Percentiles rank a stretch among this genome's conserved stretches.
phyloP scores from a whole-genome alignment of 1,140 invertebrate genomes.

The Nautilus pompilius region DNA sequence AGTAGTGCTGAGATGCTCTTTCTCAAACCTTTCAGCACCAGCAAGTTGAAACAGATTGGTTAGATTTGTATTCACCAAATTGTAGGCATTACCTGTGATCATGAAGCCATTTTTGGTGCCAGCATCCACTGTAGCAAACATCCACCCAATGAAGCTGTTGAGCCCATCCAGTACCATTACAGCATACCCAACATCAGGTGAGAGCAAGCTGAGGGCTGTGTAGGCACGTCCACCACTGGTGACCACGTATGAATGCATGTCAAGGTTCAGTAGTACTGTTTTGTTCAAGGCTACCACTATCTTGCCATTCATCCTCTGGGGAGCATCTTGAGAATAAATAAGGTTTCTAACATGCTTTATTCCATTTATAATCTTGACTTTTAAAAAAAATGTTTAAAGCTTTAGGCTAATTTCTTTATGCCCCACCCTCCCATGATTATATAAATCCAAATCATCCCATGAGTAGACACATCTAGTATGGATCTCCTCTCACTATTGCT shows the following conservation, averaged over 20 bases:
- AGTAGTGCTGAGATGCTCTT: too few relatives aligned
- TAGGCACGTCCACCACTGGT: conserved; percentile 84
- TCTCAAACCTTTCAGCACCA: too few relatives aligned
- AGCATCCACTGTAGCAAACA: conserved; percentile 79
- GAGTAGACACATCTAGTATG: too few relatives aligned
- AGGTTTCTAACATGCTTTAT: too few relatives aligned
- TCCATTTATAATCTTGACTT: too few relatives aligned
- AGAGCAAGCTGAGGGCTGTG: conserved; percentile 81
- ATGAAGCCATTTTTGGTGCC: conserved; percentile 81
- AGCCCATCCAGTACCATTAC: conserved; percentile 77
- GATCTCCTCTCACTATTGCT: too few relatives aligned
- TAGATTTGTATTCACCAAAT: too few relatives aligned
- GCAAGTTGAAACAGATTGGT: too few relatives aligned
- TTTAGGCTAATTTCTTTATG: too few relatives aligned
- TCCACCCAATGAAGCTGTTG: conserved; percentile 81
- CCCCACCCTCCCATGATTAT: background rate
- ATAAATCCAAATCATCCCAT: too few relatives aligned
- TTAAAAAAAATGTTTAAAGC: too few relatives aligned
- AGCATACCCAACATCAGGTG: conserved; percentile 69
- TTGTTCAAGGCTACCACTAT: conserved; percentile 78
- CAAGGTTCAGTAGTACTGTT: conserved; percentile 68
- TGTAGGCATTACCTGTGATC: conserved; percentile 69
- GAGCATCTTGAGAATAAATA: conserved; percentile 61
- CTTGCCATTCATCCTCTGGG: conserved; percentile 81
- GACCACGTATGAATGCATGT: conserved; percentile 89